Evolutionary conservation across 2,888 invertebrate genomes (phyloP).

Genomic region (Shargacucullia verbasci): DNA sequence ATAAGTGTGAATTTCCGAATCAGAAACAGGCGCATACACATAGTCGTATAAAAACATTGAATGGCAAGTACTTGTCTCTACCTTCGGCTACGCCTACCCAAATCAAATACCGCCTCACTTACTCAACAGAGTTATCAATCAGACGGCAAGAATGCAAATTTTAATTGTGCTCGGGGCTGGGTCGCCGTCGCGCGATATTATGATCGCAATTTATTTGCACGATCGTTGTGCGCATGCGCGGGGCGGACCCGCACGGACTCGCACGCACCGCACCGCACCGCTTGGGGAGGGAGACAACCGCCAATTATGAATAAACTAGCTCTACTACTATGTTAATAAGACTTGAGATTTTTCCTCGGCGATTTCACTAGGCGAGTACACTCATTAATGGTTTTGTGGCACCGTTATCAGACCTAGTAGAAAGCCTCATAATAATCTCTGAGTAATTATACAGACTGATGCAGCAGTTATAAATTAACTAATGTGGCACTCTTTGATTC

Average conservation of each 20-base stretch:
- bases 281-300: constrained; percentile 76
- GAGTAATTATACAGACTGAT: constrained; percentile 52
- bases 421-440: constrained; percentile 73
- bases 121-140: constrained; percentile 85
- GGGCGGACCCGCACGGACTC: constrained; percentile 67
- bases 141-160: constrained; percentile 84
- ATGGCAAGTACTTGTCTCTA: constrained; percentile 38
- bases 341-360: constrained; percentile 84
- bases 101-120: constrained; percentile 75
- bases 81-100: constrained; percentile 63
- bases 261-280: constrained; percentile 58
- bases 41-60: constrained; percentile 33
- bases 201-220: constrained; percentile 79
- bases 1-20: constrained; percentile 10
- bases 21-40: constrained; percentile 19
- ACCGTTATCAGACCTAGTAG: constrained; percentile 77
- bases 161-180: constrained; percentile 79
- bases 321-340: constrained; percentile 86
- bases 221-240: constrained; percentile 64
- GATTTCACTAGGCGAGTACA: constrained; percentile 83
- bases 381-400: constrained; percentile 84
- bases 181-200: constrained; percentile 78
- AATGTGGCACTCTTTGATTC: constrained; percentile 12
- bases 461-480: constrained; percentile 23
- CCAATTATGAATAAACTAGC: constrained; percentile 88